phyloP scores from a whole-genome alignment of 1,140 invertebrate species.

The Formica exsecta region DNA sequence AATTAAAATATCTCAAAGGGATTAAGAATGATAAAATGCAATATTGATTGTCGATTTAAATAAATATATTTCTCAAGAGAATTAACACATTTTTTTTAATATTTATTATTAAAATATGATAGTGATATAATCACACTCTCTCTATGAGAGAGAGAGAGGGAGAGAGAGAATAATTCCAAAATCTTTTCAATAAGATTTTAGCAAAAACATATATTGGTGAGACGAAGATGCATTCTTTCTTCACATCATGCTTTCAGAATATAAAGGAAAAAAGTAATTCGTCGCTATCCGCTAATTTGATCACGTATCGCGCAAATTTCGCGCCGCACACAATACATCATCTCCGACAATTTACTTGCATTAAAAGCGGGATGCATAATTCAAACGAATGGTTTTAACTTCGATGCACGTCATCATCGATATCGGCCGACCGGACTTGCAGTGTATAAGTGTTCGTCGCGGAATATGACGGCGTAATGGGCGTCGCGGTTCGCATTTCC shows the following conservation, averaged over 20 bases:
- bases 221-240: background rate
- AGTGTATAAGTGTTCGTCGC: slow-evolving; percentile 37
- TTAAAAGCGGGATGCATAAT: slow-evolving; percentile 52
- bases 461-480: slow-evolving; percentile 53
- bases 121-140: background rate
- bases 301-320: slow-evolving; percentile 8
- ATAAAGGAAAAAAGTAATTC: slow-evolving; percentile 4
- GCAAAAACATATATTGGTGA: background rate
- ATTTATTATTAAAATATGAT: slow-evolving; percentile 14
- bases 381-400: slow-evolving; percentile 55
- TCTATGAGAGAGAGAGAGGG: background rate
- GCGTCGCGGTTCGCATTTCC: slow-evolving; percentile 42
- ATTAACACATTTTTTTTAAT: background rate
- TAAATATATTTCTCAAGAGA: background rate
- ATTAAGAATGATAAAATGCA: background rate
- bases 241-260: background rate
- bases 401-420: slow-evolving; percentile 46
- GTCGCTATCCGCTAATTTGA: slow-evolving; percentile 11
- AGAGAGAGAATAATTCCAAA: background rate
- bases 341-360: slow-evolving; percentile 37
- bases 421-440: slow-evolving; percentile 31
- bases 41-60: background rate
- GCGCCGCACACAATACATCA: background rate
- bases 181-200: background rate
- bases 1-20: slow-evolving; percentile 14